phyloP scores from a whole-genome alignment of 2,113 vertebrate species.

The Nanorana parkeri region DNA sequence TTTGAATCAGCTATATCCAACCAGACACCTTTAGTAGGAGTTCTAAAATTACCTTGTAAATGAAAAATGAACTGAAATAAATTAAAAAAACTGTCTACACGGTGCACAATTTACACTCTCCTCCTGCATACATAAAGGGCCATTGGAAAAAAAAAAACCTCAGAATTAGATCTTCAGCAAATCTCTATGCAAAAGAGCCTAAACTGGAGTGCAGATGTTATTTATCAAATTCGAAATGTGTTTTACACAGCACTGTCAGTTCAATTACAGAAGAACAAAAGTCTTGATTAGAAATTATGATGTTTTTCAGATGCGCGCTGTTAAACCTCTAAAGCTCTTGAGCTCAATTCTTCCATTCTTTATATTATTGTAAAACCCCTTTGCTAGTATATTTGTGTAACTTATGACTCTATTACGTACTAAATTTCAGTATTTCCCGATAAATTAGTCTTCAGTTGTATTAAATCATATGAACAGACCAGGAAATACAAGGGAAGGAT shows the following conservation, averaged over 20 bases:
- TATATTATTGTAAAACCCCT: conserved; percentile 33
- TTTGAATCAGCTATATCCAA: conserved; percentile 10
- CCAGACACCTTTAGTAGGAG: conserved; percentile 19
- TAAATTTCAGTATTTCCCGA: conserved; percentile 18
- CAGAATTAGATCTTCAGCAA: conserved; percentile 34
- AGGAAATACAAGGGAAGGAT: too few relatives aligned
- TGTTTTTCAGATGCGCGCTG: conserved; percentile 34
- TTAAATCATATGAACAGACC: not conserved
- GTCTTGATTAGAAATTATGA: conserved; percentile 57
- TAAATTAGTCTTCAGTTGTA: not conserved
- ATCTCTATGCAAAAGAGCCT: conserved; percentile 45
- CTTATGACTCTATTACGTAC: conserved; percentile 27
- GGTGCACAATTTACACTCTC: not conserved
- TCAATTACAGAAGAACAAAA: conserved; percentile 54
- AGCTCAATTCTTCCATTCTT: conserved; percentile 33
- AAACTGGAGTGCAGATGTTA: conserved; percentile 46
- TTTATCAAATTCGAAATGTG: conserved; percentile 48
- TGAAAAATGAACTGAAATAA: conserved; percentile 8
- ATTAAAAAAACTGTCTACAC: not conserved
- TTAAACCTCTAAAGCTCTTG: conserved; percentile 35
- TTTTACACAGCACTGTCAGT: conserved; percentile 50
- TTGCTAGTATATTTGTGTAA: conserved; percentile 1
- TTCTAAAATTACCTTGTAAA: conserved; percentile 24
- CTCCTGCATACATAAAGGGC: not conserved
- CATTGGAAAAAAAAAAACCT: not conserved